Evolutionary conservation across 1,140 invertebrate genomes (phyloP).

Genomic region (Caenorhabditis tropicalis): DNA sequence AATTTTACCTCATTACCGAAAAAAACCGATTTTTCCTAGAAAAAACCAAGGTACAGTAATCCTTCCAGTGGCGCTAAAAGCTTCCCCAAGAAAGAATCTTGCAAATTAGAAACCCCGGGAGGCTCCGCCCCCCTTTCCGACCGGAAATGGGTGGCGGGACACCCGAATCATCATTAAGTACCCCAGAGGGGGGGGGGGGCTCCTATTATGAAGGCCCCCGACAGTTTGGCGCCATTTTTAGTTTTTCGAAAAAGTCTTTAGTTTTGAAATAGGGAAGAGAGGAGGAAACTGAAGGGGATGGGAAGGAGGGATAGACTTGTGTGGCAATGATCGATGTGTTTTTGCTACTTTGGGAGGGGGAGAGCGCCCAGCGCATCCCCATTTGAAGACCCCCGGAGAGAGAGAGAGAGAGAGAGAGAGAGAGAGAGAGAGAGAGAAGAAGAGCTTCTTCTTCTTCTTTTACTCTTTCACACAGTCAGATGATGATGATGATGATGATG

Average conservation of each 20-base stretch:
- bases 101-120: too few species aligned
- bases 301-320: background rate
- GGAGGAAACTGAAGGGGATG: background rate
- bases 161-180: conserved; percentile 12
- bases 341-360: background rate
- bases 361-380: background rate
- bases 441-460: background rate
- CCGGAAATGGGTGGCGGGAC: background rate
- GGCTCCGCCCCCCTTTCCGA: background rate
- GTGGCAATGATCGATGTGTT: conserved; percentile 40
- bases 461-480: conserved; percentile 20
- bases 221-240: conserved; percentile 16
- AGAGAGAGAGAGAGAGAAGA: background rate
- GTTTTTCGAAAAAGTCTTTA: background rate
- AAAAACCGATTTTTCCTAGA: too few species aligned
- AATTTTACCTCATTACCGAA: too few species aligned
- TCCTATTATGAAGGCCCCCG: background rate
- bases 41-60: too few species aligned
- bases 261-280: background rate
- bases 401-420: background rate
- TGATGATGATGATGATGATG: conserved; percentile 27
- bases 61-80: too few species aligned
- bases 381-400: background rate
- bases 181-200: background rate
- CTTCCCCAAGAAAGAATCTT: too few species aligned